Base-by-base conservation (phyloP, 1,140 invertebrate genomes). In the Parasteatoda tepidariorum region DNA sequence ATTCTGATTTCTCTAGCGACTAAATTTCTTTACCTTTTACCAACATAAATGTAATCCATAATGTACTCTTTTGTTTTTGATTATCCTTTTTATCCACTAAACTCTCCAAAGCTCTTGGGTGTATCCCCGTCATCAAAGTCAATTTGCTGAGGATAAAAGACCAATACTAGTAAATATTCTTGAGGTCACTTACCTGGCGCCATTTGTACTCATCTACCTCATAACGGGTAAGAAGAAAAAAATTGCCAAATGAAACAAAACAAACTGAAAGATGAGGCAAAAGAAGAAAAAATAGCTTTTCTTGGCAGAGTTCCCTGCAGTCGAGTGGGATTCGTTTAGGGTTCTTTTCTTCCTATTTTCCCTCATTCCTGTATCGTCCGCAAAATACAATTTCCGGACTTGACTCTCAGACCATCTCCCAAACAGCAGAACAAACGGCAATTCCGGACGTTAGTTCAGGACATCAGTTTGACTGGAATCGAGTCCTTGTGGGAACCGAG, bases 321-420 rank as follows among this genome's bases (percentile, higher is more conserved):
- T 26, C 59, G 38, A 48, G 38, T 48, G 18, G 34, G 26, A 71
- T 71, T 57, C 26, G 22, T 9, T 71, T 71, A 31, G 13, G 9
- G 26, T 18, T n/a, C 57, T 59, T 59, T 66, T 66, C 33, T 38
- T 18, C 55, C 22, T 15, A 22, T 22, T 57, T 38, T 15, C 26
- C 57, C 59, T 33, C n/a, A 34, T 38, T 38, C 54, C 54, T 30
- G 62, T 75, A 34, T 75, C 26, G 30, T 30, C 30, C 33, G 41
- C 73, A 75, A 75, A 48, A 75, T 55, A 75, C 57, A 75, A 75
- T 75, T 75, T 75, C 73, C 73, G 73, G 73, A 75, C 55, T 75
- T 75, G 33, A 75, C 55, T 75, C 73, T 41, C 31, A 41, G 73
- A 22, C 31, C 28, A 31, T 66, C 22, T 34, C 9, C 70, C 70